Evolutionary conservation across 2,113 vertebrate species (phyloP).

Genomic region (Pionites leucogaster): DNA sequence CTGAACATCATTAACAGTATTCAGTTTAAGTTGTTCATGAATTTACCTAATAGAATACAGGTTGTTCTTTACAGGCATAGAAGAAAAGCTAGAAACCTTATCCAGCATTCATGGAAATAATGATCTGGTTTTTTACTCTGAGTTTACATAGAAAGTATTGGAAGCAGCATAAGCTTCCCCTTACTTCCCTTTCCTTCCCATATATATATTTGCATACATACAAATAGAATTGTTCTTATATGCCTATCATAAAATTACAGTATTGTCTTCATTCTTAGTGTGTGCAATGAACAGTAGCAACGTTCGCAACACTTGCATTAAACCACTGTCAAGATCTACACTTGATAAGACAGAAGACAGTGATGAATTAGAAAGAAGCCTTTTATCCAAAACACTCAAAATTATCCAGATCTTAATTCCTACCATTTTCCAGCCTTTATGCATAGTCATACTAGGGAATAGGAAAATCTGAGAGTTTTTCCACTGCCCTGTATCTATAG

Average conservation of each 20-base stretch:
- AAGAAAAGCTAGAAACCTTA: not conserved
- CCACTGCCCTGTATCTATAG: not conserved
- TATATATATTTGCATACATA: not conserved
- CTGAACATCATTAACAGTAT: not conserved
- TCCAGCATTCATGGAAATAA: not conserved
- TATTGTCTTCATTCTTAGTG: not conserved
- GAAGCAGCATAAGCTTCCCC: not conserved
- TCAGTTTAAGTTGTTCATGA: not conserved
- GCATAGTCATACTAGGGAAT: not conserved
- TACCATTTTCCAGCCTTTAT: not conserved
- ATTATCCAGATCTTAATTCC: not conserved
- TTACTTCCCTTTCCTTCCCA: not conserved
- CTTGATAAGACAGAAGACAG: not conserved
- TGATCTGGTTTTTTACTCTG: not conserved
- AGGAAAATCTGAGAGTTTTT: not conserved
- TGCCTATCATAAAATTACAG: not conserved
- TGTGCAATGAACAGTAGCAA: not conserved
- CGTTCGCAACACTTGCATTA: not conserved
- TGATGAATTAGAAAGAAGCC: not conserved
- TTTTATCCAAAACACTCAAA: not conserved
- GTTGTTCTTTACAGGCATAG: not conserved
- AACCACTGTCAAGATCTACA: not conserved
- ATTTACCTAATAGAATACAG: not conserved
- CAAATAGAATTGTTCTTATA: not conserved
- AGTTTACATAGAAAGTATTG: not conserved